phyloP scores from a whole-genome alignment of 2,888 invertebrate species.

The Microchrysa polita region DNA sequence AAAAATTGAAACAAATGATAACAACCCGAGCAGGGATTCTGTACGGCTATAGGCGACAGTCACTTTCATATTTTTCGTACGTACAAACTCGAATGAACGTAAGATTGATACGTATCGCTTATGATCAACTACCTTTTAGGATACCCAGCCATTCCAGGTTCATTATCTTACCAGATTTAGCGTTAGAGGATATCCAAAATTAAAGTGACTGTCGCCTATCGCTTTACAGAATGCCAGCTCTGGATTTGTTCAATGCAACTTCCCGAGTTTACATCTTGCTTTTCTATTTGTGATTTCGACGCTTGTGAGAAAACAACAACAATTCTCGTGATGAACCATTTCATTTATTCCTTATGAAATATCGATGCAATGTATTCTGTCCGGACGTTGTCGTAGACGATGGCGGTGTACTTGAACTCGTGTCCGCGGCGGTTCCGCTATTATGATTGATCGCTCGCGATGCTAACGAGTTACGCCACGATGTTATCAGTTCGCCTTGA shows the following conservation, averaged over 20 bases:
- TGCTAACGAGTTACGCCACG: conserved; percentile 66
- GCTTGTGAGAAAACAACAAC: not conserved
- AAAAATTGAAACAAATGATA: no score
- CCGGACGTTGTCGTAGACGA: conserved; percentile 58
- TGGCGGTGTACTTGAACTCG: conserved; percentile 45
- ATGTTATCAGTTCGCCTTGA: conserved; percentile 77
- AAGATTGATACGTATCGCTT: no score
- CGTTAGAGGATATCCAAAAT: no score
- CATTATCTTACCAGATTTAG: no score
- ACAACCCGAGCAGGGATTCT: no score
- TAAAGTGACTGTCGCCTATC: no score
- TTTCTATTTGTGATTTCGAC: not conserved
- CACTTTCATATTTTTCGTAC: no score
- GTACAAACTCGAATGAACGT: no score
- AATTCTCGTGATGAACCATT: not conserved
- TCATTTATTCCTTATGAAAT: conserved; percentile 75
- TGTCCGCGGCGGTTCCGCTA: conserved; percentile 51
- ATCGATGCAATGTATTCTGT: conserved; percentile 73
- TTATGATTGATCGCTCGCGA: conserved; percentile 50
- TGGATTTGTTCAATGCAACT: not conserved
- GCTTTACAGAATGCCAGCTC: no score
- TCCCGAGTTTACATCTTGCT: not conserved
- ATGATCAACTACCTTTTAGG: no score
- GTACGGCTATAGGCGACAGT: no score
- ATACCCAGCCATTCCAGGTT: no score